These are phyloP conservation scores for Parnassius orleans DNA, from an alignment of 2,888 invertebrate genomes.

Conservation along the genomic window DNA sequence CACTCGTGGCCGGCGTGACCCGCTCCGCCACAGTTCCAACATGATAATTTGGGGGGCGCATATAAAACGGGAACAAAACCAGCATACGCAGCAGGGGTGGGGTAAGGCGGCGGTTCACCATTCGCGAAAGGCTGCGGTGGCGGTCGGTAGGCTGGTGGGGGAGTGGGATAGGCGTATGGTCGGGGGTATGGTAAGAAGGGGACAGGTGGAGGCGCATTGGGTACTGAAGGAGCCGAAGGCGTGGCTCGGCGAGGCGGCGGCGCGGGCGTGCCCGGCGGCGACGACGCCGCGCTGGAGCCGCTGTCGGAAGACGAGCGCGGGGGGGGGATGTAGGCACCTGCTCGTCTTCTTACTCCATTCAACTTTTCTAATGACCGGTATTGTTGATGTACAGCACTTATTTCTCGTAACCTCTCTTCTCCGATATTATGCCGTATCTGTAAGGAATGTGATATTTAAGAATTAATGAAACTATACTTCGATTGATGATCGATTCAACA, in stretches of 20 bases:
- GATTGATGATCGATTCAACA: no score
- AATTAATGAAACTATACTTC: no score
- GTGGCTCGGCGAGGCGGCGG: conserved; percentile 50
- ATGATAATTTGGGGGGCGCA: conserved; percentile 85
- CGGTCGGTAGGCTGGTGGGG: conserved; percentile 66
- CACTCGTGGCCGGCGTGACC: conserved; percentile 93
- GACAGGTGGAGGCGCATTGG: conserved; percentile 44
- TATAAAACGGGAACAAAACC: conserved; percentile 76
- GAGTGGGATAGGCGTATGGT: conserved; percentile 64
- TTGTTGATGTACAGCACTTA: conserved; percentile 77
- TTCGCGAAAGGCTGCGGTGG: conserved; percentile 71
- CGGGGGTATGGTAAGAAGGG: conserved; percentile 64
- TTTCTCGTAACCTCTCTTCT: conserved; percentile 83
- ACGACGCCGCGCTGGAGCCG: conserved; percentile 68
- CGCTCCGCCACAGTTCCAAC: conserved; percentile 95
- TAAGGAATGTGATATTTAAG: conserved; percentile 28
- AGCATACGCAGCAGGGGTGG: conserved; percentile 62
- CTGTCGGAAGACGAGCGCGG: conserved; percentile 66
- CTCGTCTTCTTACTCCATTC: conserved; percentile 77
- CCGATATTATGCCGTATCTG: conserved; percentile 83
- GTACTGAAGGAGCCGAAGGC: conserved; percentile 41
- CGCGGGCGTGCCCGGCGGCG: conserved; percentile 68
- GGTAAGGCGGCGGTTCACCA: conserved; percentile 71
- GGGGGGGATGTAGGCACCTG: conserved; percentile 52
- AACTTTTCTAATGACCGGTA: conserved; percentile 81